Evolutionary conservation across 2,888 invertebrate genomes (phyloP), one percentile per base, ranked within the genome.

Genomic region (Elegia similella): DNA sequence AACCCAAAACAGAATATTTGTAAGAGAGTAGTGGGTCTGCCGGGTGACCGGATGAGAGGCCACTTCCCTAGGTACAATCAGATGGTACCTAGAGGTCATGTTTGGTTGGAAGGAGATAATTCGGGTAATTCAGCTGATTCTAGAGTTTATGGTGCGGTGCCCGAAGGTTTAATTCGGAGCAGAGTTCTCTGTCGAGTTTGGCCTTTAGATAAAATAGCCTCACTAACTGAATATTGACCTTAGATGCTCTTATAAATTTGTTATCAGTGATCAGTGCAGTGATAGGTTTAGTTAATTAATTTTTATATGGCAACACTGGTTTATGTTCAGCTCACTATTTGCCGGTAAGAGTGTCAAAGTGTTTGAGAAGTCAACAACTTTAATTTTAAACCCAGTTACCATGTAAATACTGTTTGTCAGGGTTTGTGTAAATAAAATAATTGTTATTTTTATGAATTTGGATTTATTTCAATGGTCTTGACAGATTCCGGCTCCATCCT

Each of bases 101-200:
- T 98, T 0, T 98, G 98, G 98, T 84, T 98, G 59, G 96, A 97
- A 88, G 98, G 98, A 15, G 98, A 98, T 77, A 98, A 98, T 82
- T 92, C 92, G 10, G 82, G 81, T 55, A 97, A 97, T 85, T 98
- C 98, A 7, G 93, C 95, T 0, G 98, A 98, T 86, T 98, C 98
- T 1, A 93, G 98, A 66, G 88, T 91, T 7, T 98, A 96, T 84
- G 98, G 98, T 0, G 95, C 98, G 6, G 95, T 98, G 16, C 98
- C 98, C 0, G 93, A 95, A 74, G 98, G 96, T 2, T 88, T 98
- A 7, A 93, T 98, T 56, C 92, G 94, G 65, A 96, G 97, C 72
- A 93, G 96, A 75, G 98, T 96, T 12, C 73, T 98, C n/a, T 95
- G 94, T 73, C 93, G 95, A 83, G 92, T 98, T 57, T 96, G 96